Evolutionary conservation across 1,140 invertebrate species (phyloP).

Genomic region (Ceratosolen solmsi): DNA sequence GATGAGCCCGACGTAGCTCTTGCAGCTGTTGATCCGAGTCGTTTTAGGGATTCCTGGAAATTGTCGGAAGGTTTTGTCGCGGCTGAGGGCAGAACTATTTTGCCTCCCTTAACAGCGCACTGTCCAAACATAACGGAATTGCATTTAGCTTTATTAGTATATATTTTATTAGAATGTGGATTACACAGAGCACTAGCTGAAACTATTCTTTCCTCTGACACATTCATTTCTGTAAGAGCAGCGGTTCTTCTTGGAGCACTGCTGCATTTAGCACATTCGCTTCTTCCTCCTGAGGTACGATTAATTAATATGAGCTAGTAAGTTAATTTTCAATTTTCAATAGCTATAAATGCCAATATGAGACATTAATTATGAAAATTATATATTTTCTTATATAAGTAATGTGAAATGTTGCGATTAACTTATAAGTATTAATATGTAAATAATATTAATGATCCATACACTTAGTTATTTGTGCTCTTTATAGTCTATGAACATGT

Average conservation of each 20-base stretch:
- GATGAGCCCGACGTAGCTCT: slow-evolving; percentile 91
- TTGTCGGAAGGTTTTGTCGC: slow-evolving; percentile 94
- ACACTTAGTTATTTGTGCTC: no score
- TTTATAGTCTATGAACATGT: no score
- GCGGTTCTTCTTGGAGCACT: slow-evolving; percentile 92
- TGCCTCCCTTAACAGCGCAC: slow-evolving; percentile 86
- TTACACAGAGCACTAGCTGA: slow-evolving; percentile 91
- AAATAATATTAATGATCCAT: no score
- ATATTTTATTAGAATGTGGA: slow-evolving; percentile 89
- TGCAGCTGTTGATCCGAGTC: slow-evolving; percentile 87
- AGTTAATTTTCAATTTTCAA: no score
- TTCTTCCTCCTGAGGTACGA: slow-evolving; percentile 89
- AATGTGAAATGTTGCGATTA: no score
- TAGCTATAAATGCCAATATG: no score
- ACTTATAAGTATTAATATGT: no score
- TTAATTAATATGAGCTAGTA: no score
- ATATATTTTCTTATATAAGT: no score
- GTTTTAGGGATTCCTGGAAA: slow-evolving; percentile 85
- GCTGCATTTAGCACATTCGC: slow-evolving; percentile 86
- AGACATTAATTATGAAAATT: no score
- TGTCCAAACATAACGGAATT: slow-evolving; percentile 93
- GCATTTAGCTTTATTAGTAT: slow-evolving; percentile 90
- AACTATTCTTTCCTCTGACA: slow-evolving; percentile 91
- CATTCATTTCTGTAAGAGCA: slow-evolving; percentile 90
- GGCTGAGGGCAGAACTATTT: slow-evolving; percentile 86